phyloP scores from a whole-genome alignment of 2,888 invertebrate species.

The Galerucella nymphaeae region DNA sequence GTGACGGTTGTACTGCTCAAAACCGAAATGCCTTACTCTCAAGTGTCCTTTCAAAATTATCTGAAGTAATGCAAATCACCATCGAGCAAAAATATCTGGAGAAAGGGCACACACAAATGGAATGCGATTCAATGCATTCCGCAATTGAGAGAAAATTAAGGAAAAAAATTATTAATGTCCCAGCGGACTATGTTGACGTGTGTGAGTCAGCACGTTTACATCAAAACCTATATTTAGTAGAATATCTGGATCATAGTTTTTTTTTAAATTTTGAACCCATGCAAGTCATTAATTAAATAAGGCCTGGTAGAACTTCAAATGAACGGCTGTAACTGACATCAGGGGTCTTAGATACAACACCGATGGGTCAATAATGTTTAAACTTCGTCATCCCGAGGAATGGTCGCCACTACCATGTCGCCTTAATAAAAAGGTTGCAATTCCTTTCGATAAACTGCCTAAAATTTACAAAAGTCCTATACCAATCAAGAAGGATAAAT shows the following conservation, averaged over 20 bases:
- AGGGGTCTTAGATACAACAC: too few species aligned
- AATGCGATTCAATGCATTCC: too few species aligned
- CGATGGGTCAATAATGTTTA: too few species aligned
- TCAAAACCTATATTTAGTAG: neutral
- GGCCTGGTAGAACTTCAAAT: neutral
- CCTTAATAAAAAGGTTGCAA: too few species aligned
- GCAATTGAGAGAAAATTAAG: too few species aligned
- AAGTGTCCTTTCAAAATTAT: constrained; percentile 1
- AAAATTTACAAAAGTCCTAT: neutral
- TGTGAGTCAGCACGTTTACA: neutral
- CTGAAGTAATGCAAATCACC: neutral
- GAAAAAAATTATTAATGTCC: too few species aligned
- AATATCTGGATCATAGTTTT: neutral
- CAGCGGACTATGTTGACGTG: too few species aligned
- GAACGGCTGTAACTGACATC: too few species aligned
- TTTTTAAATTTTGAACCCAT: neutral
- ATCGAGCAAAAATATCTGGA: too few species aligned
- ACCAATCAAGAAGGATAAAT: constrained; percentile 7
- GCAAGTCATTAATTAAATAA: neutral
- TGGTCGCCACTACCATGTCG: too few species aligned
- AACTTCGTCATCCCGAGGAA: too few species aligned
- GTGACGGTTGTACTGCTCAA: neutral
- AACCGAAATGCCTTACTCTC: neutral
- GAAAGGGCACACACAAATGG: too few species aligned
- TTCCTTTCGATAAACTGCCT: constrained; percentile 1